Percentiles rank a stretch among this genome's conserved stretches.
phyloP scores from a whole-genome alignment of 2,797 vertebrate species.

The Bufotes viridis region DNA sequence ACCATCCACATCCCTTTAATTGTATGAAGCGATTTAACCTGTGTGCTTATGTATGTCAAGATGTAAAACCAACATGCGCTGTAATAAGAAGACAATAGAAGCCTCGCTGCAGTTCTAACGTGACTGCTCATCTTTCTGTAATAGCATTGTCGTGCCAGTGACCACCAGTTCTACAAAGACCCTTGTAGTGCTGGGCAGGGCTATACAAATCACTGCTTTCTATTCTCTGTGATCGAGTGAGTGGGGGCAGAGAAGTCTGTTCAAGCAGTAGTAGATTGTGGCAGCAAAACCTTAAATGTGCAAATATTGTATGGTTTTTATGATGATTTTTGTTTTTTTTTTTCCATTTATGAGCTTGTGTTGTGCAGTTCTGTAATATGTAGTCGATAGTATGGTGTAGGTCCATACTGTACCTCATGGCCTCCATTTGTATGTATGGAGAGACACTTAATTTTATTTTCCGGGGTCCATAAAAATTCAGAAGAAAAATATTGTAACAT shows the following conservation, averaged over 20 bases:
- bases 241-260: not conserved
- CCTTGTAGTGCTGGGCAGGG: not conserved
- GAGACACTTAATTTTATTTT: too few relatives aligned
- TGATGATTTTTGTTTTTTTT: not conserved
- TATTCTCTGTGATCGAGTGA: too few relatives aligned
- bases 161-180: not conserved
- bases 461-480: too few relatives aligned
- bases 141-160: not conserved
- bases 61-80: not conserved
- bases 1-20: conserved; percentile 22
- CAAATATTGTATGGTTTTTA: not conserved
- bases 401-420: too few relatives aligned
- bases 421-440: too few relatives aligned
- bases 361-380: too few relatives aligned
- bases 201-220: not conserved
- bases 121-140: not conserved
- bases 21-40: conserved; percentile 35
- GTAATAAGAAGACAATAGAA: not conserved
- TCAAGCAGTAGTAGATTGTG: not conserved
- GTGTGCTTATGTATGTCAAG: conserved; percentile 29
- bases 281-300: not conserved
- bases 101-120: not conserved
- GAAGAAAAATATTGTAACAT: too few relatives aligned
- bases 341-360: not conserved
- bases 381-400: too few relatives aligned